A percentile compares a stretch with the other conserved stretches of the same genome.
These are phyloP conservation scores for Indri indri DNA, from an alignment of 2,113 vertebrate genomes.

Conservation along the genomic window DNA sequence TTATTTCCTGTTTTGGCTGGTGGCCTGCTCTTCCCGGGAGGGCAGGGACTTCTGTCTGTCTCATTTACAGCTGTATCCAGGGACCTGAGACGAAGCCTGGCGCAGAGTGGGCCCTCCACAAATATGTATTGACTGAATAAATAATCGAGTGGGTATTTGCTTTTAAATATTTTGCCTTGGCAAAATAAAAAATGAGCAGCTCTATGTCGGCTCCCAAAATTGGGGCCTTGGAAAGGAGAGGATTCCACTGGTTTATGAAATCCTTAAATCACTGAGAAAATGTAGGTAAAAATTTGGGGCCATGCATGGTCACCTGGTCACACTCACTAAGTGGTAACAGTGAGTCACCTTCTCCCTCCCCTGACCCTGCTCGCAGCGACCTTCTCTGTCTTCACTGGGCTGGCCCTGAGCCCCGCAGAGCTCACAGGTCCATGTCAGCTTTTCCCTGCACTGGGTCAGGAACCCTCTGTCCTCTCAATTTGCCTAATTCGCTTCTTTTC, in stretches of 20 bases:
- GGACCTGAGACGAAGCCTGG: background rate
- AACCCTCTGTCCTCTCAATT: background rate
- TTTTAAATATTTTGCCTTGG: background rate
- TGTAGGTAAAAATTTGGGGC: background rate
- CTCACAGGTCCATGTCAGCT: background rate
- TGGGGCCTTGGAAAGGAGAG: background rate
- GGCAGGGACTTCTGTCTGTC: background rate
- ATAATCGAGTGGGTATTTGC: background rate
- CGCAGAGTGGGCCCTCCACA: background rate
- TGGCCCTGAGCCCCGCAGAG: background rate
- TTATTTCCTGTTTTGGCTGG: background rate
- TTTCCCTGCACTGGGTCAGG: background rate
- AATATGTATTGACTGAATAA: background rate
- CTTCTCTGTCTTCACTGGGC: background rate
- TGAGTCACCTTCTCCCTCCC: accelerated
- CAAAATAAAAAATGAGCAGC: background rate
- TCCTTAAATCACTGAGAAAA: background rate
- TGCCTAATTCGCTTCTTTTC: conserved; percentile 8
- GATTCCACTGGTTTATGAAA: background rate
- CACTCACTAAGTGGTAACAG: background rate
- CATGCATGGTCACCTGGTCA: background rate
- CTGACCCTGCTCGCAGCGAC: accelerated
- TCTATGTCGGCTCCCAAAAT: background rate
- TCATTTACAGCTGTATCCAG: background rate
- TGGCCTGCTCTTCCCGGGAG: background rate